Evolutionary conservation across 2,113 vertebrate genomes (phyloP), one percentile per base, ranked within the genome.

Genomic region (Tenebrosternarchus preto): DNA sequence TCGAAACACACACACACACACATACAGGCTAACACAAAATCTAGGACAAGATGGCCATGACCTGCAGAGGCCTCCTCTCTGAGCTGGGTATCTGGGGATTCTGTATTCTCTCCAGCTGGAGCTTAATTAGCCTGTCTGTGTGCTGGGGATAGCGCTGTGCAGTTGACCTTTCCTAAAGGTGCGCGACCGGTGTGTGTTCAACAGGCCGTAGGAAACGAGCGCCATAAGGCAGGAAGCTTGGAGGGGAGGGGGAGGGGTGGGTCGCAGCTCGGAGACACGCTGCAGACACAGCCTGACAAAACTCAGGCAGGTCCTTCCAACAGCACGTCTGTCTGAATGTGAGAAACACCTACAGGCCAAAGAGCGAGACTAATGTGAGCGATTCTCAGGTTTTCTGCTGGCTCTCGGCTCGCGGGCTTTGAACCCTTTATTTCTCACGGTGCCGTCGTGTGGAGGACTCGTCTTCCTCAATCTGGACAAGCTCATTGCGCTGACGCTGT

Each of bases 81-180:
- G 85, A 60, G 59, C 36, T 22, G 24, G 16, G 73, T 78, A 55
- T 89, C 90, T 85, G 83, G 83, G 89, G 86, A 90, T 86, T 86
- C 50, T 43, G 84, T 84, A 81, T 89, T 81, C 80, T 85, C 85
- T 82, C 82, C 77, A 73, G 60, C 84, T 25, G 20, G 66, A 80
- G 86, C 84, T 87, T 93, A 92, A 92, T 92, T 91, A 91, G 90
- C 77, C 72, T 39, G 74, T 83, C 82, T 80, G 68, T 81, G 88
- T 72, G 88, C 88, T 84, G 82, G 85, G 84, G 91, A 89, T 89
- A 87, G 82, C 72, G 83, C 83, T 90, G 87, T 89, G 84, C 79
- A 84, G 86, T 88, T 92, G 91, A 92, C 91, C 91, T 92, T 92
- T 91, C 80, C 68, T 83, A 88, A 90, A 88, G 87, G 89, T 87